phyloP scores from a whole-genome alignment of 1,140 invertebrate species.

The Augochlora pura region DNA sequence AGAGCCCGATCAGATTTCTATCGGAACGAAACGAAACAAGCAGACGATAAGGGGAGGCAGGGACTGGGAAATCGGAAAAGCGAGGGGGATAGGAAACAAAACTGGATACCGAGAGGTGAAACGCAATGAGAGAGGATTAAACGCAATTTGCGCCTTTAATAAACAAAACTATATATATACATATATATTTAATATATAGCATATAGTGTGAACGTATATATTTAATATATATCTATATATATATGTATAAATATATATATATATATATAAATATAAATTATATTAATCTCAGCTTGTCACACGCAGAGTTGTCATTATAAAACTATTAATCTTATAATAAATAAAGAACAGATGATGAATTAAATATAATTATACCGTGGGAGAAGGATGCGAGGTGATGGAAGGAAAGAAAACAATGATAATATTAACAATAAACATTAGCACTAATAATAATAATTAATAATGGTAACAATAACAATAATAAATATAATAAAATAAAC shows the following conservation, averaged over 20 bases:
- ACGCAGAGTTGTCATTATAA: conserved; percentile 52
- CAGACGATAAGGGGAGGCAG: conserved; percentile 1
- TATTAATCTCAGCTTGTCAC: conserved; percentile 54
- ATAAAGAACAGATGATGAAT: conserved; percentile 26
- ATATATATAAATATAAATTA: conserved; percentile 8
- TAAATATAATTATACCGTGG: conserved; percentile 14
- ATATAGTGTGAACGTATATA: background rate
- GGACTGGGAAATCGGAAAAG: background rate
- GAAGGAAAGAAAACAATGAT: conserved; percentile 18
- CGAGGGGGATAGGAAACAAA: background rate
- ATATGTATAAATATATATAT: background rate
- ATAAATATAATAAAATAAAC: conserved; percentile 52
- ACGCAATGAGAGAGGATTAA: conserved; percentile 34
- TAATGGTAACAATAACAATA: conserved; percentile 33
- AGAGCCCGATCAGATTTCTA: conserved; percentile 15
- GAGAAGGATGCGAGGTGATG: too few species aligned
- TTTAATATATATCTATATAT: background rate
- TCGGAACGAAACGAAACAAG: conserved; percentile 25
- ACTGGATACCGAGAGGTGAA: conserved; percentile 7
- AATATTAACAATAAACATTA: conserved; percentile 42
- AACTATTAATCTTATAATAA: conserved; percentile 57
- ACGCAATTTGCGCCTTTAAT: conserved; percentile 60
- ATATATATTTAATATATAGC: background rate
- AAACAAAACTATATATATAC: conserved; percentile 16
- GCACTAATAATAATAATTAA: conserved; percentile 32